Evolutionary conservation across 1,140 invertebrate species (phyloP).

Genomic region (Platorchestia sp.): DNA sequence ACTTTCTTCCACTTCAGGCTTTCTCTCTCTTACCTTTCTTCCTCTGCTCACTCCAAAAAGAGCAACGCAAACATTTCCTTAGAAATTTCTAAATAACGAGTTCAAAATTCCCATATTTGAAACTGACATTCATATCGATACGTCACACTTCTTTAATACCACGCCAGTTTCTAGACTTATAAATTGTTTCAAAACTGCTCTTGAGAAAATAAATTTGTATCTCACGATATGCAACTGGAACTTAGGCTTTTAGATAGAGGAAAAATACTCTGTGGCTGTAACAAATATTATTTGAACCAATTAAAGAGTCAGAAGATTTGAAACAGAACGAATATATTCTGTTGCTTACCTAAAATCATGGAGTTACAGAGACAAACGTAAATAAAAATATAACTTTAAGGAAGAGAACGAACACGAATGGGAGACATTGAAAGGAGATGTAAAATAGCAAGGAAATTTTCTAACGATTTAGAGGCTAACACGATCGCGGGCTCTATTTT

Average conservation of each 20-base stretch:
- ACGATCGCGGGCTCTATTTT: neutral
- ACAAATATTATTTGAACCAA: neutral
- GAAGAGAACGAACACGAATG: conserved; percentile 22
- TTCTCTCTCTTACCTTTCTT: too few species aligned
- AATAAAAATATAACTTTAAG: conserved; percentile 50
- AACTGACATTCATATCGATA: neutral
- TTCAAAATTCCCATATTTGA: too few species aligned
- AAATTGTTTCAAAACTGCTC: neutral
- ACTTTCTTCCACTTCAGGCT: too few species aligned
- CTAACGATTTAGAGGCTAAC: neutral
- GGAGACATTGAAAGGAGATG: neutral
- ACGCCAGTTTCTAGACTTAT: neutral
- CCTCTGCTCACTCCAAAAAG: too few species aligned
- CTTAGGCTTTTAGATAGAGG: neutral
- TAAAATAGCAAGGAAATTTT: neutral
- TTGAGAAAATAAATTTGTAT: neutral
- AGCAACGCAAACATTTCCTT: too few species aligned
- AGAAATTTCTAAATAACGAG: too few species aligned
- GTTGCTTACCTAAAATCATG: neutral
- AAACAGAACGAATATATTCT: neutral
- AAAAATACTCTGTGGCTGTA: neutral
- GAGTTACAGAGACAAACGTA: conserved; percentile 24
- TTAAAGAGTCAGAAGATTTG: neutral
- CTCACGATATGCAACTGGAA: neutral
- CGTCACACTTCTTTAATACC: neutral